Percentiles rank a stretch among this genome's conserved stretches.
Evolutionary conservation across 2,888 invertebrate genomes (phyloP).

Genomic region (Xestia rhomboidea): DNA sequence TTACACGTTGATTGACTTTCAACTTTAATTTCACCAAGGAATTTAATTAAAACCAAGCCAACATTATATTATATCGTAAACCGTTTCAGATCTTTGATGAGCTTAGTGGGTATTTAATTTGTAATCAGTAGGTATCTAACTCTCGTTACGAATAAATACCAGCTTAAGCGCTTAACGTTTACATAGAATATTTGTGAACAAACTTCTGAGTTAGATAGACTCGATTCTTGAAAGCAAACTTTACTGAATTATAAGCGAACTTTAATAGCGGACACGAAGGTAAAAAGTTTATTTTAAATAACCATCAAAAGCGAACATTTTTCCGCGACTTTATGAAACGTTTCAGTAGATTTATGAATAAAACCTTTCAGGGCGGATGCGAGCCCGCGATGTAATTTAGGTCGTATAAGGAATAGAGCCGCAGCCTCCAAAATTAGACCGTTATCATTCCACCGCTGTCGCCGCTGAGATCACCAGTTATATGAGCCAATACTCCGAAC

Average conservation of each 20-base stretch:
- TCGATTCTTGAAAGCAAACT: constrained; percentile 63
- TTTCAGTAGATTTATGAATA: constrained; percentile 90
- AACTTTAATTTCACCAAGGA: constrained; percentile 62
- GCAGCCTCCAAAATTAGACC: constrained; percentile 87
- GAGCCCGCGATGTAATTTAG: constrained; percentile 88
- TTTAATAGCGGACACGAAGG: constrained; percentile 69
- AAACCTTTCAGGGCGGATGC: constrained; percentile 89
- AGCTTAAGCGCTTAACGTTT: constrained; percentile 56
- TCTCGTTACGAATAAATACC: constrained; percentile 57
- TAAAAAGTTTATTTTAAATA: constrained; percentile 72
- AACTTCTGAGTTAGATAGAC: constrained; percentile 57
- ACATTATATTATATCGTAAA: constrained; percentile 59
- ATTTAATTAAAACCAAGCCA: constrained; percentile 63
- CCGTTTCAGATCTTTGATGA: constrained; percentile 60
- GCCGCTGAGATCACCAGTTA: constrained; percentile 88
- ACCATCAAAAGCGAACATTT: constrained; percentile 82
- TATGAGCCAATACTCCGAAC: constrained; percentile 89
- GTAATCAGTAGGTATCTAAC: constrained; percentile 57
- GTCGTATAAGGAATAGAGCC: constrained; percentile 83
- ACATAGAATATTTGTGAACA: constrained; percentile 59
- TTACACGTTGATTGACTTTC: constrained; percentile 67
- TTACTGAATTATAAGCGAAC: constrained; percentile 67
- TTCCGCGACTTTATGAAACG: constrained; percentile 88
- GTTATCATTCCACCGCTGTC: constrained; percentile 89
- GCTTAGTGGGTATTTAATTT: constrained; percentile 61